These are phyloP conservation scores for Gorsachius magnificus DNA, from an alignment of 2,797 vertebrate genomes.

Conservation along the genomic window DNA sequence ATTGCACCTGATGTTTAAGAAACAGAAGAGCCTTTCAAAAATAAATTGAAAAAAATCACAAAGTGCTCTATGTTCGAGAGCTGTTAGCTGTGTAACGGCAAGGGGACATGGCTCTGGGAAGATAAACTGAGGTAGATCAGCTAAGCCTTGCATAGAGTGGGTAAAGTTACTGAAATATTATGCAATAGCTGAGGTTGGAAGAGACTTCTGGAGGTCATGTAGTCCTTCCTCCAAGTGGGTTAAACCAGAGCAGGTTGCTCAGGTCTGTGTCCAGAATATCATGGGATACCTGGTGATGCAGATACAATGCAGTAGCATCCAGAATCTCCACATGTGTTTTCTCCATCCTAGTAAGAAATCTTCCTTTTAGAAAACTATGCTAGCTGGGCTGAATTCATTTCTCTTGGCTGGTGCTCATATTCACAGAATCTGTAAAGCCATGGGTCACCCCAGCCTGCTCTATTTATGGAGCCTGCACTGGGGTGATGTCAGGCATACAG, in stretches of 20 bases:
- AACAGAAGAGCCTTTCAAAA: background rate
- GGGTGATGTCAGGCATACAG: background rate
- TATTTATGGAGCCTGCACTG: background rate
- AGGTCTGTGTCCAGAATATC: background rate
- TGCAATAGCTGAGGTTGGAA: background rate
- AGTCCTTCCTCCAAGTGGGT: background rate
- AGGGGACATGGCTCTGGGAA: background rate
- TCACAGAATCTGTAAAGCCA: background rate
- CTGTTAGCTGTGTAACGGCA: background rate
- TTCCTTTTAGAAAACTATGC: background rate
- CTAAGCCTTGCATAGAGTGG: background rate
- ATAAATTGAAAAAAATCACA: background rate
- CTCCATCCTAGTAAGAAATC: constrained; percentile 43
- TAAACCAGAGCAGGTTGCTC: background rate
- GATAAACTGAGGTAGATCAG: background rate
- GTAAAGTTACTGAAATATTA: background rate
- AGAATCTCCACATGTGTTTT: background rate
- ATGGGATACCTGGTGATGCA: background rate
- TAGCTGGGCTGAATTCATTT: background rate
- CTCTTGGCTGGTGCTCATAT: background rate
- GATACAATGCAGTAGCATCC: background rate
- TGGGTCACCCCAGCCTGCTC: background rate
- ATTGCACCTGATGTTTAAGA: background rate
- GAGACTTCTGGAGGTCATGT: background rate
- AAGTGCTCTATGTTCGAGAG: background rate